A percentile compares a stretch with the other conserved stretches of the same genome.
These are phyloP conservation scores for Drosophila willistoni DNA, from an alignment of 1,140 invertebrate species.

Conservation along the genomic window DNA sequence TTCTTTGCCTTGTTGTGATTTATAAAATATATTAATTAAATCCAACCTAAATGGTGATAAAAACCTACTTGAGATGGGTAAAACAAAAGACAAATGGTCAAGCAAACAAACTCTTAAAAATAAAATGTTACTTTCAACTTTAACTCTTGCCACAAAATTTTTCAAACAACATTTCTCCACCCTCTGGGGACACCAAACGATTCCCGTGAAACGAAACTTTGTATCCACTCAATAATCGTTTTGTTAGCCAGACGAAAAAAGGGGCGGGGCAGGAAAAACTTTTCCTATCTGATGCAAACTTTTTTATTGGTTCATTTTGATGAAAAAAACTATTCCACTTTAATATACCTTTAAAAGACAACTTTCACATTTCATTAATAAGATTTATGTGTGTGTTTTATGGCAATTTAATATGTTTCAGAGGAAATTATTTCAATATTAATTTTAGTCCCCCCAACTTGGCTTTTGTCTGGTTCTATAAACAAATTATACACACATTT, in stretches of 20 bases:
- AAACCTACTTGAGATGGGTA: slow-evolving; percentile 12
- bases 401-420: slow-evolving; percentile 10
- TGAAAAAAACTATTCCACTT: slow-evolving; percentile 36
- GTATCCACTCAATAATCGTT: slow-evolving; percentile 1
- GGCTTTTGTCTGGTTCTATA: too few relatives aligned
- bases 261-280: neutral
- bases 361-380: slow-evolving; percentile 6
- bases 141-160: too few relatives aligned
- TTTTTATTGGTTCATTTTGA: neutral
- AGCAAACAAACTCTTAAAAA: slow-evolving; percentile 1
- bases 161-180: too few relatives aligned
- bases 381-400: slow-evolving; percentile 42
- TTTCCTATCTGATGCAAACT: slow-evolving; percentile 1
- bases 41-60: slow-evolving; percentile 31
- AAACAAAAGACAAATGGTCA: neutral
- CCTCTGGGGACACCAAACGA: neutral
- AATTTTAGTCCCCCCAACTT: slow-evolving; percentile 10
- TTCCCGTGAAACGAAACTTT: neutral
- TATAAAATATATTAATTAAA: slow-evolving; percentile 80
- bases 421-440: slow-evolving; percentile 15
- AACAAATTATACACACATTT: slow-evolving; percentile 54
- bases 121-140: neutral
- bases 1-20: slow-evolving; percentile 43
- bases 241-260: neutral
- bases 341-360: neutral